Evolutionary conservation across 2,888 invertebrate species (phyloP), one percentile per base, ranked within the genome.

Genomic region (Patella depressa): DNA sequence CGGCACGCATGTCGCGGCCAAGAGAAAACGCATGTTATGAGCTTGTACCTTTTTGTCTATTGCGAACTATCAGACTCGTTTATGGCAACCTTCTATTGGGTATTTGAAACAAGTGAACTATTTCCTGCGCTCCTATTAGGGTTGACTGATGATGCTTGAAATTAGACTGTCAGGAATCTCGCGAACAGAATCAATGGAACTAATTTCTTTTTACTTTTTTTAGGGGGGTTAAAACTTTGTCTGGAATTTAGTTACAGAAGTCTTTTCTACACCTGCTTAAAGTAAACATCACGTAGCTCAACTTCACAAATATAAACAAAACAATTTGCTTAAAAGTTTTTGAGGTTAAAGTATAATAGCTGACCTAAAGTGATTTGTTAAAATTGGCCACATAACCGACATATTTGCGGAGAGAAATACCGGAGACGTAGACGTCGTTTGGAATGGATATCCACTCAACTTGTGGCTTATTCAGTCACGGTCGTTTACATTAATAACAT

Each of bases 141-240:
- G 45, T 65, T 65, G 65, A 65, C 65, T 65, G 65, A 65, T 65
- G 65, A 65, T 19, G 19, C 65, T 65, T 65, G 65, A 65, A 65
- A 65, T 65, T 65, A 65, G 65, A 24, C 65, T 65, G 65, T 65
- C 65, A 65, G 19, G 19, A 12, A 65, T 24, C 65, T 24, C 65
- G 65, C 24, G 65, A 24, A 65, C 24, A 65, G 45, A 45, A 45
- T 45, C 45, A 45, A 45, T 45, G 45, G 45, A 45, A 45, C 45
- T 45, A 45, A 45, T 45, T 45, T 45, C 45, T 45, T 45, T 45
- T 45, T 45, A 45, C 45, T 45, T 45, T 45, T 45, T 45, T 45
- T 45, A 45, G 45, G 45, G 45, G 1, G 34, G 45, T 45, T 7
- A 45, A 45, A 45, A 45, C 45, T 45, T 45, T 45, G 45, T 45